phyloP scores from a whole-genome alignment of 2,797 vertebrate genomes.

The Protosalanx chinensis region DNA sequence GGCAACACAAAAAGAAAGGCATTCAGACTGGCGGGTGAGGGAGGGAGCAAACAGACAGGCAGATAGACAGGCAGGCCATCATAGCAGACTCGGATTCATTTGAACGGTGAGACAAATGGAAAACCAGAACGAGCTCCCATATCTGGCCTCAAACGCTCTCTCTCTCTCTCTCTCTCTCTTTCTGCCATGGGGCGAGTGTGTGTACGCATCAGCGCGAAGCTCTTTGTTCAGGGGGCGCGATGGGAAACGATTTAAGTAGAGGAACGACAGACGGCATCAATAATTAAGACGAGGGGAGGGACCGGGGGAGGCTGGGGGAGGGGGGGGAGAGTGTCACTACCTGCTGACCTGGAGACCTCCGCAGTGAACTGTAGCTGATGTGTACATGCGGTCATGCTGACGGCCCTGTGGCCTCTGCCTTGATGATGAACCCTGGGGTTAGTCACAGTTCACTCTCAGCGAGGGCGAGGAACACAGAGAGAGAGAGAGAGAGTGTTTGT shows the following conservation, averaged over 20 bases:
- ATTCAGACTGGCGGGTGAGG: too few species aligned
- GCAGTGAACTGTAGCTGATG: too few species aligned
- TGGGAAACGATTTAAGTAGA: slow-evolving; percentile 43
- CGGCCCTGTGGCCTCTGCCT: slow-evolving; percentile 48
- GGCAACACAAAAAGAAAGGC: too few species aligned
- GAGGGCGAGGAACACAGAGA: slow-evolving; percentile 20
- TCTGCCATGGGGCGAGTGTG: slow-evolving; percentile 8
- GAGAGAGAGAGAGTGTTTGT: neutral
- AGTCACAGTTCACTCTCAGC: neutral
- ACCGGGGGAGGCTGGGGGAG: slow-evolving; percentile 1
- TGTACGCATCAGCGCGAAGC: slow-evolving; percentile 58
- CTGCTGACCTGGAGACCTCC: slow-evolving; percentile 10
- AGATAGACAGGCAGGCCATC: neutral
- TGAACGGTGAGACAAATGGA: slow-evolving; percentile 53
- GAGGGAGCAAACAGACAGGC: too few species aligned
- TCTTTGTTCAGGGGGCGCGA: slow-evolving; percentile 59
- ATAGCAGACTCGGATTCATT: slow-evolving; percentile 45
- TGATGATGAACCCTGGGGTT: neutral
- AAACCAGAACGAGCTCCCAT: slow-evolving; percentile 46
- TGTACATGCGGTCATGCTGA: slow-evolving; percentile 46
- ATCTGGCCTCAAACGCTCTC: slow-evolving; percentile 28
- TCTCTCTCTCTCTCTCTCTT: neutral
- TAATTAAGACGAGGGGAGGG: slow-evolving; percentile 54
- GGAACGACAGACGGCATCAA: slow-evolving; percentile 55
- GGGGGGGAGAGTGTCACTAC: neutral